phyloP scores from a whole-genome alignment of 1,140 invertebrate genomes.

The Pogonognathellus flavescens region DNA sequence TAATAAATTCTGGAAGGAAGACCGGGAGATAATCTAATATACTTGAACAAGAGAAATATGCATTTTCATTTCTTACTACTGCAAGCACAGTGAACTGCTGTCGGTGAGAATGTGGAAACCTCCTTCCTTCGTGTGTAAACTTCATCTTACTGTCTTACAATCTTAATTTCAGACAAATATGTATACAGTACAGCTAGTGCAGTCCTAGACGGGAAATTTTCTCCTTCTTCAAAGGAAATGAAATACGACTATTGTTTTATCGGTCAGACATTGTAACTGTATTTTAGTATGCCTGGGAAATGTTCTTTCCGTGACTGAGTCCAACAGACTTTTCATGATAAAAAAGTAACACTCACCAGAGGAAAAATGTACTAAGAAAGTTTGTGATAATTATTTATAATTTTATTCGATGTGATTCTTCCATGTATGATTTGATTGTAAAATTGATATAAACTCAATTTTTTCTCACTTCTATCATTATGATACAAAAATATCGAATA shows the following conservation, averaged over 20 bases:
- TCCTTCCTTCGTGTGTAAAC: constrained; percentile 3
- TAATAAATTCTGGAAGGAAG: constrained; percentile 47
- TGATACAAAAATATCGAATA: too few relatives aligned
- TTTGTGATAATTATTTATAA: too few relatives aligned
- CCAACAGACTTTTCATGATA: not conserved
- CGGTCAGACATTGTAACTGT: constrained; percentile 23
- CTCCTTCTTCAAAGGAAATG: constrained; percentile 27
- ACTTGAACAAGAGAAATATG: constrained; percentile 8
- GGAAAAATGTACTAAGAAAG: too few relatives aligned
- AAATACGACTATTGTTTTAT: constrained; percentile 43
- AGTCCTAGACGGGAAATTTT: not conserved
- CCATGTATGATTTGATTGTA: too few relatives aligned
- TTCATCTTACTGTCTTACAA: constrained; percentile 33
- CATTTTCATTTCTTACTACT: constrained; percentile 26
- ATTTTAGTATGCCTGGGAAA: constrained; percentile 29
- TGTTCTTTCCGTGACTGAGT: not conserved
- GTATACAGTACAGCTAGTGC: not conserved
- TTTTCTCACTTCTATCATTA: too few relatives aligned
- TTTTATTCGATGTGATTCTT: too few relatives aligned
- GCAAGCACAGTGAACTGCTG: not conserved
- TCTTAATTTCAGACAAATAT: constrained; percentile 4
- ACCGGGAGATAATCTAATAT: constrained; percentile 45
- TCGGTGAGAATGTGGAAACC: constrained; percentile 37
- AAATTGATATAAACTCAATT: too few relatives aligned
- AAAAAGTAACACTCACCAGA: not conserved